phyloP scores from a whole-genome alignment of 2,113 vertebrate genomes.

The Bothrops jararaca region DNA sequence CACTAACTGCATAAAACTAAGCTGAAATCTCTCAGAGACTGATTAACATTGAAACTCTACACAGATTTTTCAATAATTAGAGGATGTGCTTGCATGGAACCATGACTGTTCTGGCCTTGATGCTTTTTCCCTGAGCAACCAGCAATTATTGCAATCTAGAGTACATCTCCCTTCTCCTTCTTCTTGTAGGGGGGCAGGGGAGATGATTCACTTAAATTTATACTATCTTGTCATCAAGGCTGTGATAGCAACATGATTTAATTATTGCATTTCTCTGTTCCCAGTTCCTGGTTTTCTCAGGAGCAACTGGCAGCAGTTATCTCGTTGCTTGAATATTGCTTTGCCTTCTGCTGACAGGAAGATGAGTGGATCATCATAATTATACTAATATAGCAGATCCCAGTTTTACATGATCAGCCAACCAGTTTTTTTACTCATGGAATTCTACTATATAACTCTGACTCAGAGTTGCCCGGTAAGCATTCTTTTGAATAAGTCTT shows the following conservation, averaged over 20 bases:
- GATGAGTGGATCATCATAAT: slow-evolving; percentile 39
- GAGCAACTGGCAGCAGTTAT: slow-evolving; percentile 53
- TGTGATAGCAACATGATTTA: slow-evolving; percentile 51
- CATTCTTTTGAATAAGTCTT: slow-evolving; percentile 26
- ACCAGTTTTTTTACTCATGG: slow-evolving; percentile 27
- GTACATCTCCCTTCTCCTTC: slow-evolving; percentile 68
- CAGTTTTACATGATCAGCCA: slow-evolving; percentile 28
- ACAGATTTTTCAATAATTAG: slow-evolving; percentile 87
- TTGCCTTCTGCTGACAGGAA: slow-evolving; percentile 49
- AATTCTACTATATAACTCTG: slow-evolving; percentile 21
- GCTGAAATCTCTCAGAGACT: slow-evolving; percentile 92
- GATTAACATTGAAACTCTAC: slow-evolving; percentile 90
- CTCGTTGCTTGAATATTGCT: slow-evolving; percentile 54
- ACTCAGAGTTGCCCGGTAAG: slow-evolving; percentile 21
- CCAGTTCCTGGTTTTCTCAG: slow-evolving; percentile 6
- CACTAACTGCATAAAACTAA: slow-evolving; percentile 86
- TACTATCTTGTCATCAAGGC: slow-evolving; percentile 73
- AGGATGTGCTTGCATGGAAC: slow-evolving; percentile 79
- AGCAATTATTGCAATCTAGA: slow-evolving; percentile 83
- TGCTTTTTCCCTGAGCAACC: slow-evolving; percentile 83
- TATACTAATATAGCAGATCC: slow-evolving; percentile 25
- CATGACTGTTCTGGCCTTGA: slow-evolving; percentile 78
- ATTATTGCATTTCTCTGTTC: slow-evolving; percentile 36
- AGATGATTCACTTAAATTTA: slow-evolving; percentile 84
- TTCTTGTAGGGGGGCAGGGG: slow-evolving; percentile 44